Base-by-base conservation (phyloP, 2,888 invertebrate genomes). In the Magallana nippona region DNA sequence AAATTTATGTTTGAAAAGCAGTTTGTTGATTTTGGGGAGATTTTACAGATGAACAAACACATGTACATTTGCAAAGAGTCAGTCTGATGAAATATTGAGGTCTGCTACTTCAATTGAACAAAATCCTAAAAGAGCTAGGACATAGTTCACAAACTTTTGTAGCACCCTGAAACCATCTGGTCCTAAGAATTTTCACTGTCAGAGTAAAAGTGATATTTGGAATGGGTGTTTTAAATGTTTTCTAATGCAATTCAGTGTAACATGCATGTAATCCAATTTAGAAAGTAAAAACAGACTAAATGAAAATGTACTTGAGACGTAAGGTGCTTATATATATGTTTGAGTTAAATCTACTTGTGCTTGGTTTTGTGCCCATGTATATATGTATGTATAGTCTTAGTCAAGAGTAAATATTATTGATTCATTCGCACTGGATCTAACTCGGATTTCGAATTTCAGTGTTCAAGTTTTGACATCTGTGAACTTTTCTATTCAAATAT, bases 221-320 rank as follows among this genome's bases (percentile, higher is more conserved):
- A 71, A 27, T 71, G 22, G 27, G 27, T 71, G 27, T 71, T 22
- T 71, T 71, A 27, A 44, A 27, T 71, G 71, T 15, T 71, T 71
- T 32, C 27, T 15, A 71, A 71, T 71, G 32, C 27, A 71, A 71
- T 13, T 27, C 13, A 22, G 10, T 71, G 22, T 71, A 71, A 71
- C 71, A 71, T 71, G 32, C 27, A 71, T 71, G 27, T 27, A 71
- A 71, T 71, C 71, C 71, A 71, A 71, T 71, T 71, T 71, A 71
- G 15, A 22, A 71, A 71, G 71, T 22, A 71, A 71, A 44, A 71
- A 27, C 71, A 71, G 22, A 22, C 22, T 1, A 22, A 71, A 27
- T 22, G 10, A 11, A 27, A 22, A 71, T 27, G 32, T 27, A 27
- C 71, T 71, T 71, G 27, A 71, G 71, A 71, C 71, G 17, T 71